phyloP scores from a whole-genome alignment of 2,797 vertebrate genomes.

The Eurystomus glaucurus region DNA sequence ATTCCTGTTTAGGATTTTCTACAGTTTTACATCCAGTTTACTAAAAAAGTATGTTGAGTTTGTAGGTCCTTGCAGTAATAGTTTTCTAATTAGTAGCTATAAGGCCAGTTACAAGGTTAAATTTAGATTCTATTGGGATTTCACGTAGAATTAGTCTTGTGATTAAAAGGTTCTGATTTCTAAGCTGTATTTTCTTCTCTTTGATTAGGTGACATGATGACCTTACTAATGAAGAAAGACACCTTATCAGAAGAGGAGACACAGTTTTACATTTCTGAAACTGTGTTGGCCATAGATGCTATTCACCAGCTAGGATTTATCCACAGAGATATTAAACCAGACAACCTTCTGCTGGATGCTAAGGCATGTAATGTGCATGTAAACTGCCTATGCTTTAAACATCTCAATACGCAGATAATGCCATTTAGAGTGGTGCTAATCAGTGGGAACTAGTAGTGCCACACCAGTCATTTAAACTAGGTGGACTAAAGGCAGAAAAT shows the following conservation, averaged over 20 bases:
- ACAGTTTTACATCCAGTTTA: background rate
- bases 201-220: slow-evolving; percentile 96
- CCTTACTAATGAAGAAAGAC: slow-evolving; percentile 91
- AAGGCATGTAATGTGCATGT: slow-evolving; percentile 84
- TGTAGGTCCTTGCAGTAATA: slow-evolving; percentile 11
- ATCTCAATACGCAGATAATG: background rate
- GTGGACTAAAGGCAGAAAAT: background rate
- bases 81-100: background rate
- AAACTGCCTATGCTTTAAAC: background rate
- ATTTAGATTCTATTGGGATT: background rate
- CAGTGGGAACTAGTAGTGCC: background rate
- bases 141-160: background rate
- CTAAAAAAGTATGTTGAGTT: background rate
- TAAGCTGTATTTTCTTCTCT: background rate
- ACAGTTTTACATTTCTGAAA: slow-evolving; percentile 98
- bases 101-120: background rate
- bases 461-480: background rate
- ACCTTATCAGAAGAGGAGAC: slow-evolving; percentile 97
- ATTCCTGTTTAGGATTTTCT: background rate
- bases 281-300: slow-evolving; percentile 96
- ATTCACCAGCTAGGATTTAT: slow-evolving; percentile 99
- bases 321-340: slow-evolving; percentile 98
- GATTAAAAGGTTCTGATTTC: background rate
- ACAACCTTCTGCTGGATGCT: slow-evolving; percentile 96
- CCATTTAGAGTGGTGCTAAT: background rate